These are phyloP conservation scores for Tokudaia muenninki DNA, from an alignment of 2,797 vertebrate genomes.

Conservation along the genomic window DNA sequence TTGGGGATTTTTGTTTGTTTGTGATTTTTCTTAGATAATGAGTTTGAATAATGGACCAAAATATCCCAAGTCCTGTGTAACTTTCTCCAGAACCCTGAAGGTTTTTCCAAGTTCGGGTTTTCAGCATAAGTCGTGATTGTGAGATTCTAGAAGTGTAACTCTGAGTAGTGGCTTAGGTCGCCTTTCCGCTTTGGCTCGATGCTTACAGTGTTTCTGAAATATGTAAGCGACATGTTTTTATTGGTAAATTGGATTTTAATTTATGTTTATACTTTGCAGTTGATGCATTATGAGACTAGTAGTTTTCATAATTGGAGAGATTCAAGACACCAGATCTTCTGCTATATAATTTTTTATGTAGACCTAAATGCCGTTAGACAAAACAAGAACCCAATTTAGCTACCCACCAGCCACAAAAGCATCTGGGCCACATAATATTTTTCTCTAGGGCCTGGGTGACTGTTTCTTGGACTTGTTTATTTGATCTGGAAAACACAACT, in stretches of 20 bases:
- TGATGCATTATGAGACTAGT: conserved; percentile 72
- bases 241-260: conserved; percentile 80
- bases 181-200: conserved; percentile 27
- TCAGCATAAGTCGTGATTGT: not conserved
- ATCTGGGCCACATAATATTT: conserved; percentile 77
- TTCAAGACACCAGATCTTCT: conserved; percentile 66
- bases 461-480: conserved; percentile 77
- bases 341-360: conserved; percentile 76
- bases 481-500: conserved; percentile 78
- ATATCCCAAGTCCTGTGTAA: not conserved
- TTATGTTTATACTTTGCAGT: conserved; percentile 76
- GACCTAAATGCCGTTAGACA: conserved; percentile 79
- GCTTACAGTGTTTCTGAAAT: conserved; percentile 51
- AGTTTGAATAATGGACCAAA: not conserved
- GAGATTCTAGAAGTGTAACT: not conserved
- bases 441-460: conserved; percentile 72
- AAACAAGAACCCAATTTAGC: conserved; percentile 82
- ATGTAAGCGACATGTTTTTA: conserved; percentile 60
- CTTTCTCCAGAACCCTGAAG: not conserved
- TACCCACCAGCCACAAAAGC: conserved; percentile 74
- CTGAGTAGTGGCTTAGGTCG: conserved; percentile 38
- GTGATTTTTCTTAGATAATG: not conserved
- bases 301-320: conserved; percentile 79
- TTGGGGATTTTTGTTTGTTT: not conserved
- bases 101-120: conserved; percentile 19